Evolutionary conservation across 2,113 vertebrate species (phyloP), one percentile per base, ranked within the genome.

Genomic region (Microcebus tavaratra): DNA sequence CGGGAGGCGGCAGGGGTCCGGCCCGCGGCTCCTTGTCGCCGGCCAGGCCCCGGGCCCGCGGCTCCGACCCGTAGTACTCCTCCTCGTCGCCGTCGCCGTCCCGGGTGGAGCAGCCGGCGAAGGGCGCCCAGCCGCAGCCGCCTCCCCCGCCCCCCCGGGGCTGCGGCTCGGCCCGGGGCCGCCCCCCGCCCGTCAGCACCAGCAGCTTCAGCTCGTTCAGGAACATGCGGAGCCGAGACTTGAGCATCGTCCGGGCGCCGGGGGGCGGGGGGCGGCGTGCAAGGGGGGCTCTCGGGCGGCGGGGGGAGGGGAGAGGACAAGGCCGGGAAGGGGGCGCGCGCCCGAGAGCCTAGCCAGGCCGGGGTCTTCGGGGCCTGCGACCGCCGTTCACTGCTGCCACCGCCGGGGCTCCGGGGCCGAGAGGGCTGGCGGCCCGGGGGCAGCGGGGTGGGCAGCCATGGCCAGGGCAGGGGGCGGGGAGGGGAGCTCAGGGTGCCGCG

Each of bases 161-260:
- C 96, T 98, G 98, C 98, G 98, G 97, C 98, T 99, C 99, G 97
- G 99, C 98, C 95, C 98, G 98, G 98, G 99, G 98, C 98, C 99
- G 99, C 98, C 99, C 98, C 98, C 99, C 98, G 98, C 99, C 99
- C 99, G 99, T 99, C 98, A 99, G 99, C 98, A 99, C 99, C 99
- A 99, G 98, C 98, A 99, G 99, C 98, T 99, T 99, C 97, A 99
- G 99, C 99, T 99, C 99, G 98, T 99, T 99, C 96, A 99, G 99
- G 99, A 99, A 99, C 99, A 99, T 99, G 99, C 99, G 99, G 99
- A 99, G 99, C 99, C 99, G 99, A 98, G 99, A 99, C 98, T 99
- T 99, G 98, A 99, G 99, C 99, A 99, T 99, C 98, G 99, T 99
- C 98, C 96, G 94, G 96, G 83, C 90, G 95, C 96, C 92, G 92